A percentile compares a stretch with the other conserved stretches of the same genome.
These are phyloP conservation scores for Hydrochoerus hydrochaeris DNA, from an alignment of 2,113 vertebrate genomes.

Conservation along the genomic window DNA sequence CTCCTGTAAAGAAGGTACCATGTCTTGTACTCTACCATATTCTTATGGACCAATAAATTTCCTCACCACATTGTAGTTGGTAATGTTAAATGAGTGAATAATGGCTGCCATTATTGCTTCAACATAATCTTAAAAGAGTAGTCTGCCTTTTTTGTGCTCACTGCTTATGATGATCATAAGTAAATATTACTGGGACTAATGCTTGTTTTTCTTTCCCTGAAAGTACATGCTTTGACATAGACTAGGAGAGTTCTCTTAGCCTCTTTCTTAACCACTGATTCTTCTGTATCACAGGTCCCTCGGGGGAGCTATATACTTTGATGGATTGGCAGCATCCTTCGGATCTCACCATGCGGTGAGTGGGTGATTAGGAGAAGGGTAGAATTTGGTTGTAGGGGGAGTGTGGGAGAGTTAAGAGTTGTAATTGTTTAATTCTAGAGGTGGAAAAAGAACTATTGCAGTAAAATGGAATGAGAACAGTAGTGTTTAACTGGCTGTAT, in stretches of 20 bases:
- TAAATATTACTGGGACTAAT: neutral
- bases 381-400: slow-evolving; percentile 4
- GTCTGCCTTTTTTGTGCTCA: slow-evolving; percentile 23
- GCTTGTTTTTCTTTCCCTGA: slow-evolving; percentile 46
- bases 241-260: neutral
- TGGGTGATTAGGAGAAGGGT: neutral
- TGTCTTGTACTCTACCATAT: neutral
- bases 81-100: slow-evolving; percentile 50
- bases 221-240: slow-evolving; percentile 30
- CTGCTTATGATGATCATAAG: slow-evolving; percentile 22
- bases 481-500: neutral
- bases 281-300: slow-evolving; percentile 74
- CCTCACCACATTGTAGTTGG: neutral
- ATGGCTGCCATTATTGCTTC: slow-evolving; percentile 45
- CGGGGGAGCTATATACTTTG: slow-evolving; percentile 73
- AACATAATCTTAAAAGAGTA: neutral
- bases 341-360: slow-evolving; percentile 81
- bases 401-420: neutral
- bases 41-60: slow-evolving; percentile 29
- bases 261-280: slow-evolving; percentile 56
- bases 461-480: slow-evolving; percentile 45
- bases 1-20: neutral
- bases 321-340: slow-evolving; percentile 78
- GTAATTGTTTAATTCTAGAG: slow-evolving; percentile 31
- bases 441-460: neutral